Evolutionary conservation across 2,797 vertebrate genomes (phyloP), one percentile per base, ranked within the genome.

Genomic region (Pteronotus mesoamericanus): DNA sequence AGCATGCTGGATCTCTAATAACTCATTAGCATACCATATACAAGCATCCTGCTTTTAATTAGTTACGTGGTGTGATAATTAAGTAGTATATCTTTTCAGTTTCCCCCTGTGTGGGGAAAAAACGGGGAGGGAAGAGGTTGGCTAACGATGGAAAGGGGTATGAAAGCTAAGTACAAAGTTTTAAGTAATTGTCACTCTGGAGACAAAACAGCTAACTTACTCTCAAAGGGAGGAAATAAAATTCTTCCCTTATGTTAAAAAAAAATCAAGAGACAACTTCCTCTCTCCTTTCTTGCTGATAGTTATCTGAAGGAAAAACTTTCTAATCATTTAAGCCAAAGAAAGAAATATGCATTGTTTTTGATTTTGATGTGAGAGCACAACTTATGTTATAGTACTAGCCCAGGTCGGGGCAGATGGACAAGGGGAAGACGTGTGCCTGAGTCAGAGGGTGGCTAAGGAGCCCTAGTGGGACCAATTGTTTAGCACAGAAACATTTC

Each of bases 61-160:
- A 98, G 98, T 98, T 98, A 98, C 95, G 97, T 98, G 98, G 97
- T 98, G 80, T 98, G 98, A 98, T 98, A 98, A 98, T 98, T 98
- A 99, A 98, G 93, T 97, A 98, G 97, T 86, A 37, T 98, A 98
- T 98, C 96, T 98, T 96, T 96, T 96, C 96, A 97, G 95, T 98
- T 98, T 98, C 95, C 94, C 95, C 89, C 98, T 97, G 90, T 91
- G 96, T 98, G 96, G 93, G 69, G 93, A 95, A 93, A 57, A 2
- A 84, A 85, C n/a, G n/a, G 86, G 66, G 55, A 97, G 78, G 87
- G 78, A 91, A 46, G 24, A 92, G 55, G 96, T 97, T 98, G 97
- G 75, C 86, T 98, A 96, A 92, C 59, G 79, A 95, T 75, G 86
- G 42, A 92, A 89, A 86, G 7, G 8, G 68, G 85, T 96, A 95